Base-by-base conservation (phyloP, 2,888 invertebrate genomes). In the Ectobius pallidus region DNA sequence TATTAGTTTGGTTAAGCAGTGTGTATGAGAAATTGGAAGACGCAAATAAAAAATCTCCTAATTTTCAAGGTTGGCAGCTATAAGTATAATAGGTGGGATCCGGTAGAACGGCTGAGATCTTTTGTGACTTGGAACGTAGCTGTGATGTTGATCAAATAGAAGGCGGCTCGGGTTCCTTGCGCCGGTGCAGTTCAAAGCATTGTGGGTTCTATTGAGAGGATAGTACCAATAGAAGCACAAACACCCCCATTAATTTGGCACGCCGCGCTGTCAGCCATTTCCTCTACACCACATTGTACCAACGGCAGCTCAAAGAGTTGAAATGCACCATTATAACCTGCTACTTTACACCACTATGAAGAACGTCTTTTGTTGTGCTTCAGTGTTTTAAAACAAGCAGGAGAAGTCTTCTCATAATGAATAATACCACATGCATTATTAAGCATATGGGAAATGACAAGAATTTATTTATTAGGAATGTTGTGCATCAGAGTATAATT, bases 131-230 rank as follows among this genome's bases (percentile, higher is more conserved):
- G 52, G 52, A 20, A 25, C 20, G 52, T 52, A 52, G 52, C 52
- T 52, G 52, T 52, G 52, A 52, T 52, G 52, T 52, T 52, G 52
- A 52, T 52, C 52, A 22, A 52, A 52, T 52, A 52, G 52, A 52
- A 25, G 6, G 20, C 52, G 52, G 52, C 22, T 52, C 52, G 16
- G 25, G 25, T 20, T 52, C 18, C 22, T n/a, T n/a, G n/a, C n/a
- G n/a, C n/a, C 46, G 46, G 46, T 20, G 18, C 3, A 20, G 14
- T 25, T 25, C 52, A 52, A 52, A 52, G 52, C 52, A 52, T 52
- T 22, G 46, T 46, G 46, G 46, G 46, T 46, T 25, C 52, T n/a
- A n/a, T n/a, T n/a, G n/a, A n/a, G n/a, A n/a, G n/a, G n/a, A n/a
- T n/a, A n/a, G n/a, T n/a, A n/a, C n/a, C n/a, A n/a, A n/a, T n/a